Conservation (phyloP, 2,888 invertebrate species). For the Yponomeuta malinellus region DNA sequence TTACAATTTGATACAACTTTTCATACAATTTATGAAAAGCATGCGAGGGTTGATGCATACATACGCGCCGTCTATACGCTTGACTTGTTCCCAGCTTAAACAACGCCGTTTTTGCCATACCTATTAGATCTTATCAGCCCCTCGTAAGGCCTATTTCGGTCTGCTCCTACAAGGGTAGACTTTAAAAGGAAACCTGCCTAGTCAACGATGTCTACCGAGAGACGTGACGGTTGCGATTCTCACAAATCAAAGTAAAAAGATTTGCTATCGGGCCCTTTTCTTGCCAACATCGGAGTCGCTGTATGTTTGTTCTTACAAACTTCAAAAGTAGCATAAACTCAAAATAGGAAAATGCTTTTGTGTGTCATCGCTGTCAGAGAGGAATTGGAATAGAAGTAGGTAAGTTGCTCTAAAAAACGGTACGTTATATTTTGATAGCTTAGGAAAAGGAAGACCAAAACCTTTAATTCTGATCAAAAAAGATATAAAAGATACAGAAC, state of each 20-base stretch:
- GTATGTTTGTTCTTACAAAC: background rate
- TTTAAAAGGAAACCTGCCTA: conserved; percentile 14
- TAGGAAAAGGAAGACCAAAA: no score
- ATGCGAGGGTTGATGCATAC: no score
- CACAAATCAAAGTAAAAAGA: conserved; percentile 20
- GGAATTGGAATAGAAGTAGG: background rate
- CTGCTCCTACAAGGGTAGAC: background rate
- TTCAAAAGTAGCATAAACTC: background rate
- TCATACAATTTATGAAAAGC: no score
- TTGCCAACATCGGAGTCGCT: background rate
- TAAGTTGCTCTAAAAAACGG: background rate
- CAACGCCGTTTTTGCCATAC: background rate
- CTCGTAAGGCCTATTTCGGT: background rate
- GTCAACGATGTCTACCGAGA: background rate
- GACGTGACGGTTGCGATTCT: conserved; percentile 12
- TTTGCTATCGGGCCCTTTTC: conserved; percentile 9
- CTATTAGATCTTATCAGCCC: background rate
- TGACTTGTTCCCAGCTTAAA: background rate
- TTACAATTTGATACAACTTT: no score
- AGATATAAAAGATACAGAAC: no score
- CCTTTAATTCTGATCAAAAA: no score
- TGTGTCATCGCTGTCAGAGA: background rate
- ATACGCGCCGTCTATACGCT: background rate
- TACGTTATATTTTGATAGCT: no score
- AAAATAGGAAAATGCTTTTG: background rate